Evolutionary conservation across 2,888 invertebrate species (phyloP), one percentile per base, ranked within the genome.

Genomic region (Bursaphelenchus okinawaensis): DNA sequence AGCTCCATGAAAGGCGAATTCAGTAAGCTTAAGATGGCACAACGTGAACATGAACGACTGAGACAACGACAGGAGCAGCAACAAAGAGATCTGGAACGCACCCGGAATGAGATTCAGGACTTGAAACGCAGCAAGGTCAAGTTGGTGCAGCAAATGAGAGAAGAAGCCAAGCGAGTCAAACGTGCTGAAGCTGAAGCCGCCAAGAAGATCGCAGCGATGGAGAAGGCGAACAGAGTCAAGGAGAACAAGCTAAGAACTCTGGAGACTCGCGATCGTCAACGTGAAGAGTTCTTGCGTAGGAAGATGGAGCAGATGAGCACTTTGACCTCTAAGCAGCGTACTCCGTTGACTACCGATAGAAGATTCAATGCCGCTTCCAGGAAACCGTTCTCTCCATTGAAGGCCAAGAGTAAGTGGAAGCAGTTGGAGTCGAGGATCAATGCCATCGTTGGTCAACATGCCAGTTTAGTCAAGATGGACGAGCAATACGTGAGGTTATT

Each of bases 101-200:
- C 66, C 40, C 69, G 72, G 50, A 64, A 68, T 26, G 79, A 79
- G 54, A 58, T 79, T 52, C 67, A 67, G n/a, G 91, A 91, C 70
- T 89, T 93, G 88, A 93, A 92, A 83, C 87, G 89, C 62, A 88
- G 89, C 1, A 92, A 92, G 86, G 91, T 91, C 7, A 68, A 83
- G 82, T 85, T 96, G 63, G 89, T 95, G 80, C 91, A 92, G 81
- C 91, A 91, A 84, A 93, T 95, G 89, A 90, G 92, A 65, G 91
- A 92, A 66, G 95, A 96, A 83, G 88, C 90, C 6, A 90, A 88
- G 77, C 88, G 90, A 63, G 91, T 92, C 80, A 90, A 91, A 73
- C 90, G 91, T 81, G 88, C 89, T 7, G 92, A 93, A 52, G 94
- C 86, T 90, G 95, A 63, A 91, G 92, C 0, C 91, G 68, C 61